Percentiles rank a stretch among this genome's conserved stretches.
These are phyloP conservation scores for mouse (Mus musculus) DNA, from an alignment of 2,113 vertebrate genomes.

Conservation along the genomic window GRCm39 chr1:36927001-36927500, in stretches of 20 bases:
- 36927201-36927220: neutral
- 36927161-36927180: neutral
- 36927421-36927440: neutral
- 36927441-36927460: neutral
- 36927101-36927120: neutral
- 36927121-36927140: neutral
- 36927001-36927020: neutral
- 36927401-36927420: neutral
- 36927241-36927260: neutral
- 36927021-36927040: neutral
- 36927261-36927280: neutral
- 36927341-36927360: constrained; percentile 1
- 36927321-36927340: neutral
- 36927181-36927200: neutral
- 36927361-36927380: too few species aligned
- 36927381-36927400: neutral
- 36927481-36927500: neutral
- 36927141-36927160: neutral
- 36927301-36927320: neutral
- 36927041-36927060: neutral
- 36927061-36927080: neutral
- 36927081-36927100: neutral
- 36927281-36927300: neutral
- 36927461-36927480: too few species aligned
- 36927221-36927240: neutral